phyloP scores from a whole-genome alignment of 2,113 vertebrate species.

The Eolophus roseicapilla region DNA sequence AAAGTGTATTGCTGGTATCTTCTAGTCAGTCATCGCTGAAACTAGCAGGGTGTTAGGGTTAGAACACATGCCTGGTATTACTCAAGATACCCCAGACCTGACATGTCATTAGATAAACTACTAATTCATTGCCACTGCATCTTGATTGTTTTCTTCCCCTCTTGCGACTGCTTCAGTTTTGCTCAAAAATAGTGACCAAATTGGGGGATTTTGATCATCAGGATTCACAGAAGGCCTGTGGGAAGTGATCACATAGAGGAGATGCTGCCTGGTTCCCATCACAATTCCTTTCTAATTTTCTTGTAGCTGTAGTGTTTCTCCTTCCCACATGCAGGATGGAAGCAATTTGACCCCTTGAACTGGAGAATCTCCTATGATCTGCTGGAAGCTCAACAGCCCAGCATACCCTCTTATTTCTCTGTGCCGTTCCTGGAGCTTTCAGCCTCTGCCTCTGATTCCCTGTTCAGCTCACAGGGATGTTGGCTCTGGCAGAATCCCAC shows the following conservation, averaged over 20 bases:
- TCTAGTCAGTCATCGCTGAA: neutral
- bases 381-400: neutral
- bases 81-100: neutral
- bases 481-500: neutral
- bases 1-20: neutral
- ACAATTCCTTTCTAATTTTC: neutral
- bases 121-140: neutral
- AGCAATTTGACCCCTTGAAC: neutral
- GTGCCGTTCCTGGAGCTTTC: neutral
- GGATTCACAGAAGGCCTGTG: neutral
- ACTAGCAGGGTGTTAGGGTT: neutral
- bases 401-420: neutral
- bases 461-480: neutral
- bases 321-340: neutral
- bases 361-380: neutral
- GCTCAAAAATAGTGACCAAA: neutral
- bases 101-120: neutral
- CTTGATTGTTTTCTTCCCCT: fast-evolving
- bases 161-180: neutral
- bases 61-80: neutral
- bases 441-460: neutral
- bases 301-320: neutral
- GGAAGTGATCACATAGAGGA: neutral
- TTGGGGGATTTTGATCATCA: neutral
- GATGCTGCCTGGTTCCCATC: neutral